These are phyloP conservation scores for Melinopterus prodromus DNA, from an alignment of 2,888 invertebrate genomes.

Conservation along the genomic window DNA sequence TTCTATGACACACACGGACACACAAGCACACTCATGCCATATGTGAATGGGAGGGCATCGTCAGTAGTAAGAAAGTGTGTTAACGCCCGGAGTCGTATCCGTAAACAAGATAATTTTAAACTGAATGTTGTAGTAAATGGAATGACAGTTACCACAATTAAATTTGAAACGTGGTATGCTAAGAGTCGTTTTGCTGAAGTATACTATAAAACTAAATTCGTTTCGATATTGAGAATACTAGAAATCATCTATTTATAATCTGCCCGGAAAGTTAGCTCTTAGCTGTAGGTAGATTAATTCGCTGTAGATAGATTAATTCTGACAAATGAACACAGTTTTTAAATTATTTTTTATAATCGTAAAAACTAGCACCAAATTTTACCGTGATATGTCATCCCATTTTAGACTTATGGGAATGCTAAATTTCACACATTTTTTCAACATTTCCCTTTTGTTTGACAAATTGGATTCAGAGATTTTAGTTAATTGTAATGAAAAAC, in stretches of 20 bases:
- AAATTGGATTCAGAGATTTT: too few species aligned
- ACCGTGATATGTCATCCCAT: too few species aligned
- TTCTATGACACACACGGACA: not conserved
- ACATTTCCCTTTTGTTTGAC: too few species aligned
- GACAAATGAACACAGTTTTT: too few species aligned
- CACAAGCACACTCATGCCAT: not conserved
- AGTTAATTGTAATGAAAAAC: too few species aligned
- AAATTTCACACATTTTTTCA: too few species aligned
- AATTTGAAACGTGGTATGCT: not conserved
- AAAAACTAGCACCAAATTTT: too few species aligned
- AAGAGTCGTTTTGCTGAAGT: not conserved
- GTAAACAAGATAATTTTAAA: slow-evolving; percentile 4
- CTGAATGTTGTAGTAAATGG: not conserved
- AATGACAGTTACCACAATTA: not conserved
- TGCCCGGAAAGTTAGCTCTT: not conserved
- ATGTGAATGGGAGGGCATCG: not conserved
- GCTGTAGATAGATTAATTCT: too few species aligned
- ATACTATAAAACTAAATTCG: not conserved
- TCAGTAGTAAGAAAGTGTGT: not conserved
- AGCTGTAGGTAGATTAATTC: too few species aligned
- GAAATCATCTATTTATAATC: not conserved
- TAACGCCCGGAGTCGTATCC: not conserved
- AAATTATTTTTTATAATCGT: too few species aligned
- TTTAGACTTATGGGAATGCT: too few species aligned
- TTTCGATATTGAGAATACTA: not conserved